Conservation (phyloP, 2,888 invertebrate genomes). For the Temnothorax ravouxi region DNA sequence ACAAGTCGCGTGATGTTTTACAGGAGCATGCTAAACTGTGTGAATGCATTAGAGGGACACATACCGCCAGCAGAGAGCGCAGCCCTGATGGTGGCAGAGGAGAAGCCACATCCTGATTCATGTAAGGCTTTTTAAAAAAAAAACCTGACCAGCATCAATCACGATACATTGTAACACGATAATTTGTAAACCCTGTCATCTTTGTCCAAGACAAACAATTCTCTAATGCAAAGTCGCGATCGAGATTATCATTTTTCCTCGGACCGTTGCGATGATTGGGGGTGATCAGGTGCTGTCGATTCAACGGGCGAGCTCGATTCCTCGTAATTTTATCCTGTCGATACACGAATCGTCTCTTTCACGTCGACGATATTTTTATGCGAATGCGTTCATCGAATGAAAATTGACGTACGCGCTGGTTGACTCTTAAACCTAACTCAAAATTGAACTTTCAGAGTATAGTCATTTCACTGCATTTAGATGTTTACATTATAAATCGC, state of each 20-base stretch:
- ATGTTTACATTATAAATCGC: slow-evolving; percentile 1
- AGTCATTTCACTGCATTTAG: background rate
- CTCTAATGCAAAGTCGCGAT: slow-evolving; percentile 59
- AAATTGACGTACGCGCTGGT: background rate
- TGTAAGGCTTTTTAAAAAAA: slow-evolving; percentile 89
- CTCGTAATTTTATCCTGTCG: background rate
- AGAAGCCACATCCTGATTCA: slow-evolving; percentile 93
- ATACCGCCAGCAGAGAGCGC: slow-evolving; percentile 93
- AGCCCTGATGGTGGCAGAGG: slow-evolving; percentile 92
- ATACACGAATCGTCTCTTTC: background rate
- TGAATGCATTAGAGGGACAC: slow-evolving; percentile 96
- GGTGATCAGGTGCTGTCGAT: slow-evolving; percentile 24
- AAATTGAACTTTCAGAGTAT: background rate
- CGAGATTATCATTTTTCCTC: slow-evolving; percentile 10
- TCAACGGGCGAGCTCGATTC: background rate
- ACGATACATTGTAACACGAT: slow-evolving; percentile 64
- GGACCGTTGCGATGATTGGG: background rate
- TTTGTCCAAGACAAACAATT: slow-evolving; percentile 81
- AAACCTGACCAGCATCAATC: slow-evolving; percentile 80
- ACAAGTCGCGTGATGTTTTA: slow-evolving; percentile 87
- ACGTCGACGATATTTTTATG: background rate
- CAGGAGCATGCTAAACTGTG: slow-evolving; percentile 98
- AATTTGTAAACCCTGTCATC: slow-evolving; percentile 78
- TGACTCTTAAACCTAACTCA: background rate
- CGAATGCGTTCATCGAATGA: background rate